Conservation (phyloP, 2,888 invertebrate species). For the Ophioninae sp. region DNA sequence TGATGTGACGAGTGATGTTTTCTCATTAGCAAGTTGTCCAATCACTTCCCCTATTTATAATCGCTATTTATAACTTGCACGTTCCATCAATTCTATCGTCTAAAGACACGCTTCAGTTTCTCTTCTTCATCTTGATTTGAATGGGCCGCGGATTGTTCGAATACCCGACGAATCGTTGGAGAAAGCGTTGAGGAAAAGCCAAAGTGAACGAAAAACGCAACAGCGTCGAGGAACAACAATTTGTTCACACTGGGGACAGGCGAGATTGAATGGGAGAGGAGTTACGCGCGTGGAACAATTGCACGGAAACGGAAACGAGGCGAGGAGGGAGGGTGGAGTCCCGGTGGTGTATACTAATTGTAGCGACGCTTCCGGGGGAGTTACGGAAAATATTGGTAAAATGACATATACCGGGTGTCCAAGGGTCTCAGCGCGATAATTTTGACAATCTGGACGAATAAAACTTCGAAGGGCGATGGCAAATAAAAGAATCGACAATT, state of each 20-base stretch:
- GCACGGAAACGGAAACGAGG: slow-evolving; percentile 12
- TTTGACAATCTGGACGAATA: neutral
- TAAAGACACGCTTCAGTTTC: neutral
- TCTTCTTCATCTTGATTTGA: neutral
- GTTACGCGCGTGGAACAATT: slow-evolving; percentile 29
- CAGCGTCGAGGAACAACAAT: neutral
- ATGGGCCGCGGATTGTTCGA: neutral
- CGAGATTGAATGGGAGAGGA: slow-evolving; percentile 34
- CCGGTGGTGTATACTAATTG: slow-evolving; percentile 53
- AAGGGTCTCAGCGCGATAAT: neutral
- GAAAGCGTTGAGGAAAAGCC: neutral
- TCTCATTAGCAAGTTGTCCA: too few species aligned
- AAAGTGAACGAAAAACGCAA: slow-evolving; percentile 21
- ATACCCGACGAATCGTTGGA: neutral
- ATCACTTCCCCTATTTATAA: too few species aligned
- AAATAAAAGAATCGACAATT: too few species aligned
- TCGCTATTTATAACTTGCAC: too few species aligned
- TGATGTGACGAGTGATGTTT: too few species aligned
- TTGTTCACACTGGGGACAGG: neutral
- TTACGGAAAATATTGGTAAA: neutral
- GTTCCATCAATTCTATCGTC: too few species aligned
- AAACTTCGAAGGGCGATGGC: neutral
- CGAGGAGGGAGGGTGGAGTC: slow-evolving; percentile 6
- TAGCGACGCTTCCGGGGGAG: slow-evolving; percentile 33
- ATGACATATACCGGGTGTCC: neutral